Percentiles rank a stretch among this genome's conserved stretches.
Conservation (phyloP, 2,888 invertebrate genomes). For the Eristalis arbustorum region DNA sequence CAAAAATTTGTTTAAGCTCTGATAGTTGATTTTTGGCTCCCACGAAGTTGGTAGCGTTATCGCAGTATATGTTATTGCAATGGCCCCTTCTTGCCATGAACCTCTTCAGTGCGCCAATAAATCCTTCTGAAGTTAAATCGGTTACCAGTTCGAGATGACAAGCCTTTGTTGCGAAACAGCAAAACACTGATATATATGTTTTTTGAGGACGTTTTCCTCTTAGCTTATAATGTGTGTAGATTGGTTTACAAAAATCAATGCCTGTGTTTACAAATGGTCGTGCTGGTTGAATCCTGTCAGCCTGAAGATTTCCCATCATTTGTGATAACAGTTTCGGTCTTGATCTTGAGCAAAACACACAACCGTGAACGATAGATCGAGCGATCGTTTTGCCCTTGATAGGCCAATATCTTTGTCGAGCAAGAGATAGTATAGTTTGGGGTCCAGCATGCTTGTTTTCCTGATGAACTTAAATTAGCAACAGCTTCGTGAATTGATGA, state of each 20-base stretch:
- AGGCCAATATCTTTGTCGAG: constrained; percentile 71
- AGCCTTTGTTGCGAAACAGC: neutral
- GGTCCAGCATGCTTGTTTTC: constrained; percentile 39
- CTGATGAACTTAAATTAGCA: constrained; percentile 15
- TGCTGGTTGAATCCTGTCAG: no score
- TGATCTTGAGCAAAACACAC: no score
- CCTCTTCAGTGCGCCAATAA: constrained; percentile 2
- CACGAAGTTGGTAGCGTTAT: neutral
- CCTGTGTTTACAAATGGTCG: no score
- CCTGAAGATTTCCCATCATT: no score
- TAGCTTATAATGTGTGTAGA: neutral
- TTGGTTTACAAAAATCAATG: neutral
- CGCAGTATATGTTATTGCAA: constrained; percentile 9
- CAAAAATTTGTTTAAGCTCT: neutral
- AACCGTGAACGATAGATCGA: neutral
- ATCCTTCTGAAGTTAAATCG: constrained; percentile 1
- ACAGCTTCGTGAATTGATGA: constrained; percentile 39
- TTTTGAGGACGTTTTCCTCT: no score
- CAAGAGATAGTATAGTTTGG: constrained; percentile 35
- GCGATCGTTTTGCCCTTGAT: constrained; percentile 56
- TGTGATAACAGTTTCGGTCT: no score
- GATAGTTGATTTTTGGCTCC: neutral
- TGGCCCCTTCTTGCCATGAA: constrained; percentile 2
- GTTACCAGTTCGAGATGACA: constrained; percentile 19
- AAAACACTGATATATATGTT: no score